A percentile compares a stretch with the other conserved stretches of the same genome.
Evolutionary conservation across 2,888 invertebrate species (phyloP).

Genomic region (Eupeodes latifasciatus): DNA sequence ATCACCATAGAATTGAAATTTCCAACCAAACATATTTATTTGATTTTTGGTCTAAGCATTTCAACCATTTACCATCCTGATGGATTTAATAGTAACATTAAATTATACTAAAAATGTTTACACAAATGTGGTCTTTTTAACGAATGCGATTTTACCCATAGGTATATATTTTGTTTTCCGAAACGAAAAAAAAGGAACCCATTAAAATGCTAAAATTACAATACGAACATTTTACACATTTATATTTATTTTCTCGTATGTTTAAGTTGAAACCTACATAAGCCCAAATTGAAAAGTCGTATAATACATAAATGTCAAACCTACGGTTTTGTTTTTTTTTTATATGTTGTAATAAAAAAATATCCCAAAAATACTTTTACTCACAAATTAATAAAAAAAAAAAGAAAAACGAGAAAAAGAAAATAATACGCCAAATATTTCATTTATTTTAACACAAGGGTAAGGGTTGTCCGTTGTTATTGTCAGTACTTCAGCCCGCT

Average conservation of each 20-base stretch:
- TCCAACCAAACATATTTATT: too few relatives aligned
- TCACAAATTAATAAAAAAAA: neutral
- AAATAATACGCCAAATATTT: slow-evolving; percentile 56
- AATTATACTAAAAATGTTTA: slow-evolving; percentile 2
- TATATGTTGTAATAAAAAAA: slow-evolving; percentile 29
- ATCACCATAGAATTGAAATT: too few relatives aligned
- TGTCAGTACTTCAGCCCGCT: neutral
- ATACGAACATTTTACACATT: slow-evolving; percentile 8
- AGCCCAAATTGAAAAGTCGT: slow-evolving; percentile 25
- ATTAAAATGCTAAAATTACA: slow-evolving; percentile 56
- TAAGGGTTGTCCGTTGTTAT: slow-evolving; percentile 38
- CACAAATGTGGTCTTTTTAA: slow-evolving; percentile 12
- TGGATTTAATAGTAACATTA: neutral
- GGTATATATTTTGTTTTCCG: neutral
- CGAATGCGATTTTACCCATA: neutral
- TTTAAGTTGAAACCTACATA: neutral
- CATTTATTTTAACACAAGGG: slow-evolving; percentile 56
- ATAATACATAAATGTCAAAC: slow-evolving; percentile 34
- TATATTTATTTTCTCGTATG: neutral
- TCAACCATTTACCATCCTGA: neutral
- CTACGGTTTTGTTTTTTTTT: neutral
- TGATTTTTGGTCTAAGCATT: too few relatives aligned
- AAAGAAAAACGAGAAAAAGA: neutral
- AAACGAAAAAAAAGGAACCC: slow-evolving; percentile 34
- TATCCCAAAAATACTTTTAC: slow-evolving; percentile 6